Base-by-base conservation (phyloP, 2,888 invertebrate species). In the Leptinotarsa peninsularis region DNA sequence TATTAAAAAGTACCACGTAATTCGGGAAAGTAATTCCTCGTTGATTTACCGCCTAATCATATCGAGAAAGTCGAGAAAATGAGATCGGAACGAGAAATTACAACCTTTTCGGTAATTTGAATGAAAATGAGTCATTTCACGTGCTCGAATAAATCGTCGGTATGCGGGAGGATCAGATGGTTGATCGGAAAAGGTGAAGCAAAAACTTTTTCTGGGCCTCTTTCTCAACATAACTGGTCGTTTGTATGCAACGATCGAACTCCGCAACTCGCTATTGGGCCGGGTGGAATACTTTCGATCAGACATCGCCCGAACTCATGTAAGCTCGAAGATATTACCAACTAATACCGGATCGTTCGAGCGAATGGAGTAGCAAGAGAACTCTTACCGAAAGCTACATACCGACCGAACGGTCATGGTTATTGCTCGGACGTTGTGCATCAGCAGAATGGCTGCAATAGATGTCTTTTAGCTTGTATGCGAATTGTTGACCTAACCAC, bases 211-310 rank as follows among this genome's bases (percentile, higher is more conserved):
- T 70, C 58, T 3, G 58, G 70, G 70, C 70, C 63, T 63, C 43
- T n/a, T 43, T 70, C 33, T 18, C 58, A 23, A 70, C 80, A 81
- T 82, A 83, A 84, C 79, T 73, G 77, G 83, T 83, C 82, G 82
- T 84, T 84, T 84, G 82, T 83, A 84, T 84, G 83, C 84, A 82
- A 81, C 81, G 80, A 81, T 80, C 81, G 82, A 77, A 77, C 75
- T 80, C 78, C 73, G 78, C 78, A 76, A 80, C 76, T 79, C 81
- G 82, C 82, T 83, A 83, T 84, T 81, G 82, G 82, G 77, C 82
- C 82, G 77, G 76, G 78, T 77, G 82, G 83, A 84, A 83, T 83
- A 83, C 83, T 83, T 84, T 83, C 83, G 82, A 83, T 83, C 83
- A 83, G 83, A 81, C 81, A 82, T 80, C 79, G 78, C 80, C 79